Conservation (phyloP, 2,113 vertebrate genomes). For the Salvelinus namaycush region DNA sequence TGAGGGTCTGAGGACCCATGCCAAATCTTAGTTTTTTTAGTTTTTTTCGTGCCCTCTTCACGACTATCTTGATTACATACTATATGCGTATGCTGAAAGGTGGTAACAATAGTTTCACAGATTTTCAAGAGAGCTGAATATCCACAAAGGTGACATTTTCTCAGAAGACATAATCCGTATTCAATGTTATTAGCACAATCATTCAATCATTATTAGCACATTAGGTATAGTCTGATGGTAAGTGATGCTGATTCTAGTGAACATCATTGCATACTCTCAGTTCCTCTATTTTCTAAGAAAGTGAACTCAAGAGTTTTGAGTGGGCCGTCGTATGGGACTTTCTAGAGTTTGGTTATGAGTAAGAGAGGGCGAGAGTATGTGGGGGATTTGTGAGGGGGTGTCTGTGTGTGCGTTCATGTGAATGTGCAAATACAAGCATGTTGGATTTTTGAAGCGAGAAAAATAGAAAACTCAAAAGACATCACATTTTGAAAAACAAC, state of each 20-base stretch:
- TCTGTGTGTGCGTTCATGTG: too few species aligned
- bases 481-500: too few species aligned
- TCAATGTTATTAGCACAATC: background rate
- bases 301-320: background rate
- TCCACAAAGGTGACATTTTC: background rate
- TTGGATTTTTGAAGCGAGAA: too few species aligned
- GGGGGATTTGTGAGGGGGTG: background rate
- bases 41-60: too few species aligned
- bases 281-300: constrained; percentile 56
- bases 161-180: background rate
- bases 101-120: background rate
- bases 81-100: too few species aligned
- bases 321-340: background rate
- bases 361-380: constrained; percentile 4
- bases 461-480: too few species aligned
- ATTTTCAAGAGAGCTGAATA: background rate
- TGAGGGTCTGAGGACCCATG: too few species aligned
- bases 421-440: too few species aligned
- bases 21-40: too few species aligned
- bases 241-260: background rate
- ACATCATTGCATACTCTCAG: constrained; percentile 13
- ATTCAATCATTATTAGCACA: background rate
- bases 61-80: too few species aligned
- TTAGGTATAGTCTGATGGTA: background rate
- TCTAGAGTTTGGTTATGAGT: constrained; percentile 22